These are phyloP conservation scores for Poeciliopsis occidentalis DNA, from an alignment of 2,113 vertebrate genomes.

Conservation along the genomic window DNA sequence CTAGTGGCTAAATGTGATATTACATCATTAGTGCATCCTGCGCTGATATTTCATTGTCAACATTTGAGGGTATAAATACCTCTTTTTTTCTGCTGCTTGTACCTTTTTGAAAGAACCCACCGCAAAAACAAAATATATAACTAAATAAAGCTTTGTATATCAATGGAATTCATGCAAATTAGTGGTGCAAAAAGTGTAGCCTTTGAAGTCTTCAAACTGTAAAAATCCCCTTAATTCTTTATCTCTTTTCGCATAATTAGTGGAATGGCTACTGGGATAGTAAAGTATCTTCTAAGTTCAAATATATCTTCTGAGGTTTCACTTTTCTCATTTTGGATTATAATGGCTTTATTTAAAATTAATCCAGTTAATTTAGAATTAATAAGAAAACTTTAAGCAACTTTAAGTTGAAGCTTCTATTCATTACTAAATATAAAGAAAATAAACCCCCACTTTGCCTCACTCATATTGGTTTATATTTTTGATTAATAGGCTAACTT, in stretches of 20 bases:
- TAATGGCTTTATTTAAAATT: neutral
- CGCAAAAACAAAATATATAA: neutral
- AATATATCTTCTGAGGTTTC: neutral
- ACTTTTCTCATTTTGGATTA: neutral
- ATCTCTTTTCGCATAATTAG: neutral
- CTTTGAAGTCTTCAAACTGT: neutral
- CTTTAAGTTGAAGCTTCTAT: neutral
- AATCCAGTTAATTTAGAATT: neutral
- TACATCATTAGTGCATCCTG: neutral
- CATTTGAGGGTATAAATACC: neutral
- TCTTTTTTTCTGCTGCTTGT: neutral
- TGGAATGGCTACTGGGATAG: neutral
- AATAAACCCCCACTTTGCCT: too few species aligned
- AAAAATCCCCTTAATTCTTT: neutral
- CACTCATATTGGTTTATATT: too few species aligned
- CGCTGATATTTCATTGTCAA: neutral
- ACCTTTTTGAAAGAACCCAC: neutral
- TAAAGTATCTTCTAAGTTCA: neutral
- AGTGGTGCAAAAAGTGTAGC: neutral
- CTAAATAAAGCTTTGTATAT: neutral
- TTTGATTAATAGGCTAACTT: neutral
- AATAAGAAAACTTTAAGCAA: neutral
- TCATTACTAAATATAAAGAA: neutral
- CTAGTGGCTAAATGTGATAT: conserved; percentile 47
- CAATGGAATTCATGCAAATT: neutral